Base-by-base conservation (phyloP, 2,888 invertebrate genomes). In the Tachina lurida region DNA sequence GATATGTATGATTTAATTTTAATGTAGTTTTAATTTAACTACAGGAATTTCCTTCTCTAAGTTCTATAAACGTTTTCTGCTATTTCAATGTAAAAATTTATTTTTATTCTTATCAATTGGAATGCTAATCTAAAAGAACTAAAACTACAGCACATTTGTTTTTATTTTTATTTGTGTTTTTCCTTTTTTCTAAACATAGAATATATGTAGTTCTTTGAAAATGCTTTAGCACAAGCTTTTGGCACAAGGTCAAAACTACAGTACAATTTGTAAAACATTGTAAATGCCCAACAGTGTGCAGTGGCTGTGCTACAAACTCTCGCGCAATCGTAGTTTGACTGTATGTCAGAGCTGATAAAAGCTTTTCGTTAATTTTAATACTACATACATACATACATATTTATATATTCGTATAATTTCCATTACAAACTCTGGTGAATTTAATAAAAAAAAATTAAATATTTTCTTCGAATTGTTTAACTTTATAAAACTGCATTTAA, bases 231-330 rank as follows among this genome's bases (percentile, higher is more conserved):
- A 54, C 68, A 82, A 86, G 79, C 79, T 86, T 86, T 83, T 86
- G 86, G 86, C 83, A 83, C 86, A 86, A 86, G 86, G 86, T 86
- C 86, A 83, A 86, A 76, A 86, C 67, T 76, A 76, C 79, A 79
- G 43, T 52, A 67, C 45, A 22, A 52, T 13, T 67, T 67, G 54
- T 58, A 58, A 60, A 54, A 56, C 54, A 49, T 76, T 71, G 49
- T 10, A 13, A 54, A 52, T 77, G 65, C 41, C 73, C 71, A 77
- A 67, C 67, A 67, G 65, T 67, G 65, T 83, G 17, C 52, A 45
- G 13, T 17, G 19, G 19, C 19, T 5, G 10, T 39, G 67, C 65
- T 74, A 22, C n/a, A 22, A 47, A n/a, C 71, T 19, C 47, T 76
- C 15, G 56, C 17, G 43, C 22, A 65, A 73, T 71, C 58, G 73